Evolutionary conservation across 2,797 vertebrate species (phyloP).

Genomic region (Cyclopterus lumpus): DNA sequence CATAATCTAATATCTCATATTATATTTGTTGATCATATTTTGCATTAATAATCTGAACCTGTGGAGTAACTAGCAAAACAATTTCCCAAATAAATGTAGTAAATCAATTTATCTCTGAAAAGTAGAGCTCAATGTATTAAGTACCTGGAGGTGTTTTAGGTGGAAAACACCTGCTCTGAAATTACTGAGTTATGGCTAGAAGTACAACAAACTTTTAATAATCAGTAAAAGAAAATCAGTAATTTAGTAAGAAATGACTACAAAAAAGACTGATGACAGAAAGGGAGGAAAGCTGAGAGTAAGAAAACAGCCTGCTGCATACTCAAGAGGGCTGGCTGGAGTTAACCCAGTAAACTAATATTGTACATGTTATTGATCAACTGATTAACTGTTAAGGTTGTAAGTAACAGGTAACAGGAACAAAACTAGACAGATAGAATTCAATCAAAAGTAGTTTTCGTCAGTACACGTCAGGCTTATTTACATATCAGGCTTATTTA

Average conservation of each 20-base stretch:
- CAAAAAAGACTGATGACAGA: background rate
- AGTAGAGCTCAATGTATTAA: no score
- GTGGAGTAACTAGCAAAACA: background rate
- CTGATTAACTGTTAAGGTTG: background rate
- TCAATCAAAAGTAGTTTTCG: background rate
- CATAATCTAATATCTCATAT: background rate
- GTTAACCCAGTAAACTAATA: constrained; percentile 11
- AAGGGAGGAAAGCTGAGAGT: background rate
- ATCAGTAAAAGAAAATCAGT: background rate
- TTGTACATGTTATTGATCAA: background rate
- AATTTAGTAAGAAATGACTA: background rate
- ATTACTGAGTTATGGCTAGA: background rate
- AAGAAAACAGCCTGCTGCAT: background rate
- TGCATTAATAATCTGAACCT: background rate
- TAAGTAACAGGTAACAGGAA: no score
- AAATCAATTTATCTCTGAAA: background rate
- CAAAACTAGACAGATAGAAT: background rate
- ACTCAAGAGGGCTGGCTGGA: background rate
- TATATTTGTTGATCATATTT: constrained; percentile 4
- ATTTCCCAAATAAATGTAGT: background rate
- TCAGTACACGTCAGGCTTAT: background rate
- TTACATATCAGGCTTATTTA: background rate
- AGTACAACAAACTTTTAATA: background rate
- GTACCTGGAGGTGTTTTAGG: no score
- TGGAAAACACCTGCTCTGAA: background rate